phyloP scores from a whole-genome alignment of 2,888 invertebrate species.

The Diadegma fenestrale region DNA sequence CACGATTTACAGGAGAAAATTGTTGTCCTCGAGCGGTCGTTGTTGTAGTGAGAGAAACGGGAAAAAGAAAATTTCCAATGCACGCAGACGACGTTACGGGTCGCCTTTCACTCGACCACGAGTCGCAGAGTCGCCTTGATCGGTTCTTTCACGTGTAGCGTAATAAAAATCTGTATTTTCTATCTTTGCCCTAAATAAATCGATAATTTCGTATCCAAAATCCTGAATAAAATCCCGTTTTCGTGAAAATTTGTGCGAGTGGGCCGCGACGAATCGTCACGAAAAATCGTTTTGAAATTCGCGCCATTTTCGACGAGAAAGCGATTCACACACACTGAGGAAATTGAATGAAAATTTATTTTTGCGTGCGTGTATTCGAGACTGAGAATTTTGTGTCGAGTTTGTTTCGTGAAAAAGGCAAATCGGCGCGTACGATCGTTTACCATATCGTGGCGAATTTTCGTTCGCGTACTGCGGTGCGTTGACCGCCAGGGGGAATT shows the following conservation, averaged over 20 bases:
- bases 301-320: neutral
- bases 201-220: neutral
- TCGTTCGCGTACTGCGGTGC: conserved; percentile 29
- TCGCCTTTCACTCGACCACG: conserved; percentile 45
- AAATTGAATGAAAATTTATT: neutral
- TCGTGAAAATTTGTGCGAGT: neutral
- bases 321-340: neutral
- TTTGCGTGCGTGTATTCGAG: neutral
- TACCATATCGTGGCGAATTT: conserved; percentile 32
- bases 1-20: conserved; percentile 20
- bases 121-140: conserved; percentile 27
- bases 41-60: conserved; percentile 15
- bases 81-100: conserved; percentile 22
- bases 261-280: neutral
- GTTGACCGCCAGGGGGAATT: conserved; percentile 37
- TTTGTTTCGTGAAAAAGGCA: neutral
- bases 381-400: neutral
- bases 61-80: conserved; percentile 38
- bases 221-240: neutral
- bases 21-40: conserved; percentile 4
- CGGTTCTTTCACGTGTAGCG: conserved; percentile 3
- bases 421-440: neutral
- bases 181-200: neutral
- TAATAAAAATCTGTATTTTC: conserved; percentile 7
- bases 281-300: neutral